Evolutionary conservation across 1,140 invertebrate genomes (phyloP).

Genomic region (Megalonaias nervosa): DNA sequence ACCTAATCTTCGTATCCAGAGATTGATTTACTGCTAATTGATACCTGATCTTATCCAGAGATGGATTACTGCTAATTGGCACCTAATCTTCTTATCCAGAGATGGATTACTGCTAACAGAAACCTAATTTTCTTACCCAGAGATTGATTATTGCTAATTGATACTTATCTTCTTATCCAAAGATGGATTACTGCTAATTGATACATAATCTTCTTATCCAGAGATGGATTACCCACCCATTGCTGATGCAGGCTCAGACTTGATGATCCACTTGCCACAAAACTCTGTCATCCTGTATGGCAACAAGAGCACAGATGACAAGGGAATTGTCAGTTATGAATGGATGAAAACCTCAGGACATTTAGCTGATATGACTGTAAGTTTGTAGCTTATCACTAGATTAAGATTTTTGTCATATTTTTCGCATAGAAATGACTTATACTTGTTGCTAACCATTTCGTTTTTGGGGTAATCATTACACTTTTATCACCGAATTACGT

Average conservation of each 20-base stretch:
- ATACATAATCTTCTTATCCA: conserved; percentile 11
- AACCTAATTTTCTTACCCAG: conserved; percentile 50
- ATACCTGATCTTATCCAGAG: too few species aligned
- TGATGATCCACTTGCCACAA: conserved; percentile 88
- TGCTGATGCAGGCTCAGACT: conserved; percentile 91
- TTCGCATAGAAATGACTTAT: too few species aligned
- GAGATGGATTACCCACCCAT: conserved; percentile 93
- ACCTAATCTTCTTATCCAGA: too few species aligned
- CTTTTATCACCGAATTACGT: too few species aligned
- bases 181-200: conserved; percentile 81
- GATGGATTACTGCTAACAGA: too few species aligned
- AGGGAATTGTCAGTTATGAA: conserved; percentile 92
- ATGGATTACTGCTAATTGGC: too few species aligned
- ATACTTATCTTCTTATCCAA: conserved; percentile 51
- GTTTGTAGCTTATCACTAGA: conserved; percentile 1
- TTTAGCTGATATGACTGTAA: conserved; percentile 86
- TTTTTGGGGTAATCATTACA: too few species aligned
- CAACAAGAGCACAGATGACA: conserved; percentile 91
- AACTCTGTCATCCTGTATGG: conserved; percentile 91
- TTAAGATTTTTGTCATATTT: too few species aligned
- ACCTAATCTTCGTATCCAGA: too few species aligned
- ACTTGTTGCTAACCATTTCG: too few species aligned
- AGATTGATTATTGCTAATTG: conserved; percentile 81
- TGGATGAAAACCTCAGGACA: conserved; percentile 91
- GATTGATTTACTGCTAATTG: too few species aligned